Evolutionary conservation across 1,140 invertebrate genomes (phyloP), one percentile per base, ranked within the genome.

Genomic region (Drosophila guanche): DNA sequence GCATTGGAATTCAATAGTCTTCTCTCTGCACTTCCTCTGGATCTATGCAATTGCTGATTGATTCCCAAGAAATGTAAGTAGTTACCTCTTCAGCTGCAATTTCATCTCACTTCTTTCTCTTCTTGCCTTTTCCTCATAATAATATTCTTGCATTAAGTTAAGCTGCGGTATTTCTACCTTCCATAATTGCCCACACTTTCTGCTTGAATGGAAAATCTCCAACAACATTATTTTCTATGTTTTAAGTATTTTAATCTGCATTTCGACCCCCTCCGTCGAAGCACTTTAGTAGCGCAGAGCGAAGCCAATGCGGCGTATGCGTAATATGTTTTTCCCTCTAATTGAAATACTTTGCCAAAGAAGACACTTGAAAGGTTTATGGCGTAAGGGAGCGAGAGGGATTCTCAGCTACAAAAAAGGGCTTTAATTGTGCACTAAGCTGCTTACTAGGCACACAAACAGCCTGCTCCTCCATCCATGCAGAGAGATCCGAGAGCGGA

Each of bases 401-500:
- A 20, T 20, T 20, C 16, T 20, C 16, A 20, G 16, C 16, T 20
- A 20, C 16, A 22, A 14, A 40, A 48, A 41, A 56, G 20, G 70
- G 52, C 70, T 57, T 74, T 74, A 74, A 74, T 74, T 67, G 61
- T 68, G 61, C n/a, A 6, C 51, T 68, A 75, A 75, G 72, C 72
- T 67, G 61, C 72, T 75, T 75, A 75, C 46, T 29, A 46, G 33
- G 42, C 41, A 23, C 42, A 46, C 55, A 55, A 16, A 2, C 57
- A 23, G 23, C 57, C 10, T 20, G 16, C 16, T 40, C 45, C 46
- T 37, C 25, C 23, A 27, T n/a, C 7, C 16, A n/a, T n/a, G n/a
- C 8, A 20, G 16, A 20, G 33, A 12, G 33, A 37, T 10, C 25
- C 1, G 4, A 33, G 8, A 10, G 4, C 3, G 16, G 16, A 20